Percentiles rank a stretch among this genome's conserved stretches.
These are phyloP conservation scores for Bombus terrestris DNA, from an alignment of 1,140 invertebrate genomes.

Conservation along the genomic window DNA sequence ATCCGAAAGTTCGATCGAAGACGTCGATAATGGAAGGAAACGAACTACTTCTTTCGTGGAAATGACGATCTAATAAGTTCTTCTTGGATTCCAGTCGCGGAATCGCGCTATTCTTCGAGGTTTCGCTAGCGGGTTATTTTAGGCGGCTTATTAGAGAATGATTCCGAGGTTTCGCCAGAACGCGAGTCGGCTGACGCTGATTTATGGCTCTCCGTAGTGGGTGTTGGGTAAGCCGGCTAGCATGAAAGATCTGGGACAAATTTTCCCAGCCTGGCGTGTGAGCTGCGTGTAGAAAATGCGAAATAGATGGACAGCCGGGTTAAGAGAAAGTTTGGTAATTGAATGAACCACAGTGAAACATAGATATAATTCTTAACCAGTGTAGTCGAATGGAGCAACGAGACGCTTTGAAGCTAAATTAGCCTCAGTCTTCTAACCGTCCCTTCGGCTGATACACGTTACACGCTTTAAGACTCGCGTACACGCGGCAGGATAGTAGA, in stretches of 20 bases:
- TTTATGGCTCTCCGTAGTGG: background rate
- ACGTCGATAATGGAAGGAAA: background rate
- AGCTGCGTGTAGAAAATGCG: background rate
- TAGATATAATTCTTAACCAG: slow-evolving; percentile 3
- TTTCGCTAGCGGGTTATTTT: background rate
- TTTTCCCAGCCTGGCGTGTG: background rate
- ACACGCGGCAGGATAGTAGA: background rate
- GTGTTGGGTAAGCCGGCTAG: background rate
- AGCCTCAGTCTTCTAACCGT: background rate
- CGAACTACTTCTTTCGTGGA: background rate
- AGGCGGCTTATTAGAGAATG: slow-evolving; percentile 28
- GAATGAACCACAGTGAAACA: background rate
- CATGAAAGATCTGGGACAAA: slow-evolving; percentile 24
- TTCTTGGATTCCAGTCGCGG: background rate
- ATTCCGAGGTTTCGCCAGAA: background rate
- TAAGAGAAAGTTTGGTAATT: background rate
- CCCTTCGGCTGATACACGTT: background rate
- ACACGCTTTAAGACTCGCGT: slow-evolving; percentile 7
- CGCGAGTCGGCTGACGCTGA: background rate
- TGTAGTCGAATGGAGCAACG: background rate
- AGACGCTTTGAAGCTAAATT: slow-evolving; percentile 9
- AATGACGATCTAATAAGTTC: background rate
- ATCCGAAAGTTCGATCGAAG: background rate
- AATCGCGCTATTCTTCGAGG: background rate
- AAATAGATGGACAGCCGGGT: background rate